Base-by-base conservation (phyloP, 2,797 vertebrate genomes). In the Pantherophis alleghaniensis region DNA sequence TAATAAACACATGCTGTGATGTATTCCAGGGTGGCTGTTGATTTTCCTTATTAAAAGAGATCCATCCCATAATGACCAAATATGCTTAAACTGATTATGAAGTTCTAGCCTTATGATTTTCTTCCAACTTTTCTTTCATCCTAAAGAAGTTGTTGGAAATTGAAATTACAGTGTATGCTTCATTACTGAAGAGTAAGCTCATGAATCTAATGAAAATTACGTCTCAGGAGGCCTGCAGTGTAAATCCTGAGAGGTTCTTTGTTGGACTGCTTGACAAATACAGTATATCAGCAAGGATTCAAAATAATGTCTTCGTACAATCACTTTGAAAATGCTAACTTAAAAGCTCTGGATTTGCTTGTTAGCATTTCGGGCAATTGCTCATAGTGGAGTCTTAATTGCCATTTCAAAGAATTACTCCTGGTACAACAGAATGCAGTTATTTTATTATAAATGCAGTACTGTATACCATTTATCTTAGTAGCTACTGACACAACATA, bases 401-500 rank as follows among this genome's bases (percentile, higher is more conserved):
- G 63, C 9, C 22, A 11, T 89, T 93, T 90, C 89, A 53, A 22
- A 60, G 55, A 74, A 74, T 18, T 32, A 37, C 14, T 32, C n/a
- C 66, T 37, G n/a, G 66, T 18, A 7, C 6, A 32, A 69, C 32
- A 69, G 18, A 69, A 28, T n/a, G 16, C 26, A 74, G 59, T 56
- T 59, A 87, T 60, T 83, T 42, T 56, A 55, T 63, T 56, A 63
- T 28, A 47, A n/a, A 90, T 87, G 32, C 24, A 26, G 18, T 26
- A 12, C 60, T 28, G 24, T 63, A 12, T 55, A 53, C 26, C 32
- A 91, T 22, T 93, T 66, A 91, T 74, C 22, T 11, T 60, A 47
- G 60, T 74, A 91, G 63, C 28, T 26, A 22, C 32, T 74, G 20
- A 91, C 56, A 93, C 7, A 10, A 79, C 7, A 66, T 95, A 94